A percentile compares a stretch with the other conserved stretches of the same genome.
These are phyloP conservation scores for Heliothis peltigera DNA, from an alignment of 2,888 invertebrate species.

Conservation along the genomic window DNA sequence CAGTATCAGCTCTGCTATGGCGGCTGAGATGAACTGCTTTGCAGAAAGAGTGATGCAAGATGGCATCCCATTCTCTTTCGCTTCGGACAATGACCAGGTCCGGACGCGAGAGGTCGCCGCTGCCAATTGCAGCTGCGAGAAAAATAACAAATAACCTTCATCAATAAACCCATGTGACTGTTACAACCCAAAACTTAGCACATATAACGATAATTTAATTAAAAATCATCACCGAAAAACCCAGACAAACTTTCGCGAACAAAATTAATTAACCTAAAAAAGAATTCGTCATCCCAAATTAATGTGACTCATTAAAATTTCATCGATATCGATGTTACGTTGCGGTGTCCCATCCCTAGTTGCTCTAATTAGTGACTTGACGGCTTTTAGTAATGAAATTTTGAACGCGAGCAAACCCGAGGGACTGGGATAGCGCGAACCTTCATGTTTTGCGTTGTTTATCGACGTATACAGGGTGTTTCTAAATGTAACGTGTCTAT, in stretches of 20 bases:
- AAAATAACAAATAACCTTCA: neutral
- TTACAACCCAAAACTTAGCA: neutral
- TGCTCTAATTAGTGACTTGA: slow-evolving; percentile 63
- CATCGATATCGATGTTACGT: slow-evolving; percentile 36
- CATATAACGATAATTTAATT: neutral
- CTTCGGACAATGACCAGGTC: no score
- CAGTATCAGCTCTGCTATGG: no score
- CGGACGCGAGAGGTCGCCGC: no score
- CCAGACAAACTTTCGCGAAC: neutral
- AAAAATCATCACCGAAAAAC: slow-evolving; percentile 12
- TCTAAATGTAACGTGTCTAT: neutral
- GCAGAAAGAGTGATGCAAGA: no score
- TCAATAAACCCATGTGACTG: neutral
- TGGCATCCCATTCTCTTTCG: no score
- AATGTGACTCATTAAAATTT: slow-evolving; percentile 13
- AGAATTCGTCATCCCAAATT: slow-evolving; percentile 3
- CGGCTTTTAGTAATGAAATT: slow-evolving; percentile 64
- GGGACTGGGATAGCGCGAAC: slow-evolving; percentile 38
- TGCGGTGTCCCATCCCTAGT: slow-evolving; percentile 50
- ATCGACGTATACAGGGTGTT: slow-evolving; percentile 5
- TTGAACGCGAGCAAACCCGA: slow-evolving; percentile 55
- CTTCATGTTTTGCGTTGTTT: slow-evolving; percentile 40
- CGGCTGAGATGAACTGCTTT: no score
- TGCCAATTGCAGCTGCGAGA: no score
- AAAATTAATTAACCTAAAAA: slow-evolving; percentile 34